Conservation (phyloP, 2,797 vertebrate genomes). For the Babyrousa celebensis region DNA sequence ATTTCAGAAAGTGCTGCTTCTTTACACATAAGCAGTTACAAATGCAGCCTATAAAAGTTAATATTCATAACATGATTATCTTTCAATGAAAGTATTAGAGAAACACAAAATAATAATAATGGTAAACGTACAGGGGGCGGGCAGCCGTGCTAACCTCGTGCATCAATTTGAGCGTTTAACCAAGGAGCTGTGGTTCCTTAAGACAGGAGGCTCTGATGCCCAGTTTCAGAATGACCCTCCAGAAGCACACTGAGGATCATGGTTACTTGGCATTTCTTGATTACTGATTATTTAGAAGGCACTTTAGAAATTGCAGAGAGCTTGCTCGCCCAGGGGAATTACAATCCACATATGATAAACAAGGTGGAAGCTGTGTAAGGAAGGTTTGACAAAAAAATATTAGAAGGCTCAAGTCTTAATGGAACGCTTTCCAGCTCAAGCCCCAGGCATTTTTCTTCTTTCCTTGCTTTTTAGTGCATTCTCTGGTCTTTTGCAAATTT, state of each 20-base stretch:
- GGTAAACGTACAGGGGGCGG: not conserved
- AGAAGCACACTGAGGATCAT: accelerated
- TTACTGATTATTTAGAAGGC: constrained; percentile 65
- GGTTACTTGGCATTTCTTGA: constrained; percentile 56
- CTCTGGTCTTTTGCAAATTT: not conserved
- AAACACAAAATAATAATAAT: constrained; percentile 73
- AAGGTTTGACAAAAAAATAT: not conserved
- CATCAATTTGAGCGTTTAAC: not conserved
- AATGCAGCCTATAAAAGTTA: constrained; percentile 80
- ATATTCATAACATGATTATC: constrained; percentile 84
- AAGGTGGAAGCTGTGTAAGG: not conserved
- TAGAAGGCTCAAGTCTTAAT: accelerated
- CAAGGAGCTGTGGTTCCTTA: not conserved
- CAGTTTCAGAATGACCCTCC: not conserved
- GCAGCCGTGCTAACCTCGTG: not conserved
- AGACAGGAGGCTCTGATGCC: not conserved
- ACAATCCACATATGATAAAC: not conserved
- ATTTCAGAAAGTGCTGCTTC: constrained; percentile 79
- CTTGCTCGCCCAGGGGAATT: not conserved
- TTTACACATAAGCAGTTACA: constrained; percentile 84
- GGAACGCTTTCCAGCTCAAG: not conserved
- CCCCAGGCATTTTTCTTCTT: not conserved
- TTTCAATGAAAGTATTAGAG: constrained; percentile 83
- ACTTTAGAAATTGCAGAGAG: constrained; percentile 55
- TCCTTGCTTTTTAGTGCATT: not conserved